Evolutionary conservation across 2,888 invertebrate genomes (phyloP), one percentile per base, ranked within the genome.

Genomic region (Leptopilina drosophilae): DNA sequence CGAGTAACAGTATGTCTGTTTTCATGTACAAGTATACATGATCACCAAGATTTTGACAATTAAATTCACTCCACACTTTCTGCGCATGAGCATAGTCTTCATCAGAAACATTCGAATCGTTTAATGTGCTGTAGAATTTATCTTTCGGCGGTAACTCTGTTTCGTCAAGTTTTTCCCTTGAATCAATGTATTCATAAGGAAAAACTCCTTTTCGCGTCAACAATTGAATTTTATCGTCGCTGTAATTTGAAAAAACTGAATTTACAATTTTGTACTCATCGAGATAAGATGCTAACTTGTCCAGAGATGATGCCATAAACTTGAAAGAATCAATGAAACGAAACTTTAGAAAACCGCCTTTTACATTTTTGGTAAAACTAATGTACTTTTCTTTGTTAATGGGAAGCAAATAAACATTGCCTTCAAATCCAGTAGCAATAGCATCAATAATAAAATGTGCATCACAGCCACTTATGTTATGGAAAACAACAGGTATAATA

Each of bases 1-100:
- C 77, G n/a, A 59, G 59, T 59, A 59, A 59, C 15, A 59, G 6
- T 7, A 59, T n/a, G n/a, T 59, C 59, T 1, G n/a, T 59, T 59
- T 59, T 0, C 59, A 59, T 59, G 15, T 49, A 46, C 15, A 67
- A 15, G 15, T 49, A 11, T 0, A 67, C 11, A 8, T 49, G 49
- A 56, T 64, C 20, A 46, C 76, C 62, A 11, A 78, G 49, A 49
- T 65, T 65, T 65, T 65, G 40, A 65, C 14, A 65, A 65, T 33
- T 33, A 11, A 65, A 65, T 40, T 65, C 33, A 14, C 5, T 33
- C 64, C 64, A 65, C 40, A 65, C 64, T 33, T 14, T 26, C 5
- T 65, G 40, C 33, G 64, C 26, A 65, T 65, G 33, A 14, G 11
- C 33, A 42, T 42, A 42, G 1, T 42, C 42, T 42, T 42, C 42